A percentile compares a stretch with the other conserved stretches of the same genome.
Conservation (phyloP, 2,888 invertebrate genomes). For the Drosophila tripunctata region DNA sequence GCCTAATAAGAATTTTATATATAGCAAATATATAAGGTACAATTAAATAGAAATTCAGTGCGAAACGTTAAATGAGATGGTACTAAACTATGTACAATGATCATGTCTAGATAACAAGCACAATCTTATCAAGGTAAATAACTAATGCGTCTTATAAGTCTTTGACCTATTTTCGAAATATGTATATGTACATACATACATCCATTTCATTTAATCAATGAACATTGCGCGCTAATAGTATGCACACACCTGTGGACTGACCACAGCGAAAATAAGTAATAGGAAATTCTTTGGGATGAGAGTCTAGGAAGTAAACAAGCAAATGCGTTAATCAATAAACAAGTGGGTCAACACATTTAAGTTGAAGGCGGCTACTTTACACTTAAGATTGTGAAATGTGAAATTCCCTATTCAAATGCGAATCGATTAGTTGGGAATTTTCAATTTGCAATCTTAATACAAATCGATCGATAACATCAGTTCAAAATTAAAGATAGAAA, state of each 20-base stretch:
- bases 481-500: background rate
- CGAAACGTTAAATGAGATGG: background rate
- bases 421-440: background rate
- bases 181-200: too few relatives aligned
- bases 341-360: conserved; percentile 23
- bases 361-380: background rate
- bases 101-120: conserved; percentile 16
- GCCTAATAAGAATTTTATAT: background rate
- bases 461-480: too few relatives aligned
- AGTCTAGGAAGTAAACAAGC: conserved; percentile 20
- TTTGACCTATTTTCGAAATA: conserved; percentile 62
- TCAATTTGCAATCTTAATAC: background rate
- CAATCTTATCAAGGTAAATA: conserved; percentile 54
- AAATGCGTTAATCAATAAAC: conserved; percentile 20
- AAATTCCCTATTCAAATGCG: background rate
- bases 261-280: background rate
- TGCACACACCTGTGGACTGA: conserved; percentile 31
- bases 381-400: conserved; percentile 1
- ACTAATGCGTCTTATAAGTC: conserved; percentile 35
- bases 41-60: background rate
- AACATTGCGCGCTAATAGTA: conserved; percentile 40
- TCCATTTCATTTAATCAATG: conserved; percentile 14
- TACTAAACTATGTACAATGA: conserved; percentile 8
- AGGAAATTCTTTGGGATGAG: background rate
- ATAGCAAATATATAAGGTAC: background rate